Evolutionary conservation across 2,888 invertebrate species (phyloP).

Genomic region (Nesidiocoris tenuis): DNA sequence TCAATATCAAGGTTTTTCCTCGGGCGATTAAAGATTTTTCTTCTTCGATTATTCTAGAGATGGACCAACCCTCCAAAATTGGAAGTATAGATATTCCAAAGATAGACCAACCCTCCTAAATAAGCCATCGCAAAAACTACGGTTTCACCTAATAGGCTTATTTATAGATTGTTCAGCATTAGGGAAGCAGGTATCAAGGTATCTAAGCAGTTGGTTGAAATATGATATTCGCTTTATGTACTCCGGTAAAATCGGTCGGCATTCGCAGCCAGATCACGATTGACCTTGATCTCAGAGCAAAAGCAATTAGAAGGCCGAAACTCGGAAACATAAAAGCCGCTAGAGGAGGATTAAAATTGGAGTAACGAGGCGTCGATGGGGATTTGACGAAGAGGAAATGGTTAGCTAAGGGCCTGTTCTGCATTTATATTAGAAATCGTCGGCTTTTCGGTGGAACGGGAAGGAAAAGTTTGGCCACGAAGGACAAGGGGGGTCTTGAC

Average conservation of each 20-base stretch:
- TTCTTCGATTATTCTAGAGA: too few relatives aligned
- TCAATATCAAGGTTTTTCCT: too few relatives aligned
- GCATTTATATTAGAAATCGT: slow-evolving; percentile 8
- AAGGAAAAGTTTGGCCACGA: not conserved
- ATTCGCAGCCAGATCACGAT: not conserved
- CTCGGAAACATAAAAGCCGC: not conserved
- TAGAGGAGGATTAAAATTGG: not conserved
- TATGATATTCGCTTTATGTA: too few relatives aligned
- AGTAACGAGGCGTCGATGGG: not conserved
- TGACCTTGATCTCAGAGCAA: not conserved
- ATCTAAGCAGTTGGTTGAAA: too few relatives aligned
- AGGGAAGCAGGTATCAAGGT: too few relatives aligned
- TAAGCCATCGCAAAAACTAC: too few relatives aligned
- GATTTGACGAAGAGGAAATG: not conserved
- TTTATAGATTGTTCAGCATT: too few relatives aligned
- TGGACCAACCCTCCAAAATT: too few relatives aligned
- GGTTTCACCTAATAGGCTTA: too few relatives aligned
- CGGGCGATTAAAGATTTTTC: too few relatives aligned
- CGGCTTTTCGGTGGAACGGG: not conserved
- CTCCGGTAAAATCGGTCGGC: not conserved
- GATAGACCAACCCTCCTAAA: too few relatives aligned
- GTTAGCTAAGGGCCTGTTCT: slow-evolving; percentile 1
- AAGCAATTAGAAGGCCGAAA: not conserved
- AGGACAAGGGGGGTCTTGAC: not conserved
- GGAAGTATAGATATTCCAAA: too few relatives aligned